Evolutionary conservation across 2,797 vertebrate genomes (phyloP).

Genomic region (Glossophaga mutica): DNA sequence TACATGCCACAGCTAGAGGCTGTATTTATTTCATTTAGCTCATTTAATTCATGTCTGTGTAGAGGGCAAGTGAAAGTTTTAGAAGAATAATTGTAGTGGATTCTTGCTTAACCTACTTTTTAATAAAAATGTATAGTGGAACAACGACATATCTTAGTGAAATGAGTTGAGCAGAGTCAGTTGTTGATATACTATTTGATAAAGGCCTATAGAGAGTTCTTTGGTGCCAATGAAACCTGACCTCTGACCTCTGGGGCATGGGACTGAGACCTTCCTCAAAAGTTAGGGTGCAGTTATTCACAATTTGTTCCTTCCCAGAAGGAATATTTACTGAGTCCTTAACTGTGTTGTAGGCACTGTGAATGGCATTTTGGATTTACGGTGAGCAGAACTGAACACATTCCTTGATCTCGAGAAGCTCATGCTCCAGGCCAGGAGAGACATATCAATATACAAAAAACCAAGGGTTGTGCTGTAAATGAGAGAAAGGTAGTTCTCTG

Average conservation of each 20-base stretch:
- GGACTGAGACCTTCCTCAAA: background rate
- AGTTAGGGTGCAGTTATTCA: background rate
- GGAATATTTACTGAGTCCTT: background rate
- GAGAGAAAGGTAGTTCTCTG: background rate
- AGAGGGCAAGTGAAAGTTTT: constrained; percentile 9
- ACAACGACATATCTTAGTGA: background rate
- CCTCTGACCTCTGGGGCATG: background rate
- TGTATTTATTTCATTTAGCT: constrained; percentile 49
- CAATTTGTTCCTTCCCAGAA: background rate
- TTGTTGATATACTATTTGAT: background rate
- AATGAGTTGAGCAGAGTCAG: background rate
- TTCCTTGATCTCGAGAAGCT: background rate
- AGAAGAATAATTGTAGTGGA: background rate
- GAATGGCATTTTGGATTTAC: background rate
- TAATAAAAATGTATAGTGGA: background rate
- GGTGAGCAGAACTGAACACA: background rate
- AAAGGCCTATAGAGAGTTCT: background rate
- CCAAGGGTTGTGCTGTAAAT: background rate
- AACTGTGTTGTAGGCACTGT: background rate
- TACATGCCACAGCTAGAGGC: background rate
- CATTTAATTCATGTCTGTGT: constrained; percentile 6
- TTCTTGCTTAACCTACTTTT: background rate
- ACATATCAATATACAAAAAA: background rate
- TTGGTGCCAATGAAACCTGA: background rate
- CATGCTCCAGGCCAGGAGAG: background rate